Conservation (phyloP, 2,797 vertebrate species). For the Acanthurus lineatus region DNA sequence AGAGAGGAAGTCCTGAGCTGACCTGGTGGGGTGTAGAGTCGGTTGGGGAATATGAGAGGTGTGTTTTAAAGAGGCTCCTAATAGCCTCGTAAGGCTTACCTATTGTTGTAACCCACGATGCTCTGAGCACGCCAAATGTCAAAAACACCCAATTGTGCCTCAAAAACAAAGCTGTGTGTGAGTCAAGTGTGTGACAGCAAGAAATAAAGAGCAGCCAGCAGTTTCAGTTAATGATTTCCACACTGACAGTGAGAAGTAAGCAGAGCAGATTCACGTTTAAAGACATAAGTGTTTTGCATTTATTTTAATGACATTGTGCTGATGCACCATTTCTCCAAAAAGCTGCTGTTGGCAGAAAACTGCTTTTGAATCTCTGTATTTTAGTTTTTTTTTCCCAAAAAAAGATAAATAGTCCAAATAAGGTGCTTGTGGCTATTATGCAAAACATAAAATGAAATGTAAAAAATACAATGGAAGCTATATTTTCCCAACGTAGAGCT, state of each 20-base stretch:
- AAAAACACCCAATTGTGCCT: conserved; percentile 1
- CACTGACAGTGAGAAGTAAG: conserved; percentile 3
- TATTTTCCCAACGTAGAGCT: background rate
- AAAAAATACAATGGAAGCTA: background rate
- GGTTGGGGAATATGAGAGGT: background rate
- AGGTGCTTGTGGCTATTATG: conserved; percentile 15
- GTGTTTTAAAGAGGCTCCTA: background rate
- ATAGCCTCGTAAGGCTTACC: background rate
- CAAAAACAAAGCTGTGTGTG: background rate
- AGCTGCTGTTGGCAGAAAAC: conserved; percentile 11
- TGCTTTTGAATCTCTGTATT: conserved; percentile 26
- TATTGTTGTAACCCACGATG: background rate
- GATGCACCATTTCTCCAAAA: background rate
- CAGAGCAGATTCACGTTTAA: conserved; percentile 8
- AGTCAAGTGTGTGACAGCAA: background rate
- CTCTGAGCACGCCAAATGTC: background rate
- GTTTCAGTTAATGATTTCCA: conserved; percentile 22
- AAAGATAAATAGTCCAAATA: conserved; percentile 13
- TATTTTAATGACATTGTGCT: background rate
- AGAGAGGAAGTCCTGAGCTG: conserved; percentile 22
- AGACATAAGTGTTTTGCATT: conserved; percentile 29
- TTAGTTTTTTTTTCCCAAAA: conserved; percentile 21
- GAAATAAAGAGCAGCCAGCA: conserved; percentile 9
- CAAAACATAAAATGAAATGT: conserved; percentile 7
- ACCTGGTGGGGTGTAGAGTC: conserved; percentile 12